Evolutionary conservation across 2,113 vertebrate species (phyloP).

Genomic region (Pachypanchax playfairii): DNA sequence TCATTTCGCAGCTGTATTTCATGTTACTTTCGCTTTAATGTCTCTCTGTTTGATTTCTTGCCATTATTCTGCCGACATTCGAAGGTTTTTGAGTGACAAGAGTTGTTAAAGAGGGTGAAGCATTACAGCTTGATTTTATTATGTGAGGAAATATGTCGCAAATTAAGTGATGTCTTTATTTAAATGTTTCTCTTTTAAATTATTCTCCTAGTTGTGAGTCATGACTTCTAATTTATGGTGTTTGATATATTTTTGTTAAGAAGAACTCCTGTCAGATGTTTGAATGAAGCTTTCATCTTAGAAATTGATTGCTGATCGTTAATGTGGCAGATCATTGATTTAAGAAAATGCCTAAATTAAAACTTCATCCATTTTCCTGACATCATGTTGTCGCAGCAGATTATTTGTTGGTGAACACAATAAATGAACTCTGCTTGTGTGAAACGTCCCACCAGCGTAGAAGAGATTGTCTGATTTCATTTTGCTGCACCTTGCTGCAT

Average conservation of each 20-base stretch:
- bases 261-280: slow-evolving; percentile 8
- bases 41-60: slow-evolving; percentile 8
- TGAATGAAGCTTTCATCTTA: slow-evolving; percentile 17
- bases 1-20: not conserved
- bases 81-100: not conserved
- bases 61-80: not conserved
- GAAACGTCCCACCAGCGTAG: slow-evolving; percentile 22
- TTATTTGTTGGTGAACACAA: slow-evolving; percentile 10
- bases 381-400: slow-evolving; percentile 4
- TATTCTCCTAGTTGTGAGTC: slow-evolving; percentile 21
- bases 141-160: not conserved
- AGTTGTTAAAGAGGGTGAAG: not conserved
- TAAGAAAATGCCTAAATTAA: slow-evolving; percentile 16
- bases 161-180: slow-evolving; percentile 7
- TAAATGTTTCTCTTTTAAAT: slow-evolving; percentile 4
- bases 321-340: slow-evolving; percentile 18
- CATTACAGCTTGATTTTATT: slow-evolving; percentile 2
- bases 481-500: slow-evolving; percentile 59
- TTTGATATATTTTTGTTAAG: slow-evolving; percentile 18
- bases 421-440: slow-evolving; percentile 4
- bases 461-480: slow-evolving; percentile 59
- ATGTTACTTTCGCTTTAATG: not conserved
- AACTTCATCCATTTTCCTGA: slow-evolving; percentile 16
- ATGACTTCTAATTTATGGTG: slow-evolving; percentile 16
- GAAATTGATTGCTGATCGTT: slow-evolving; percentile 39